Base-by-base conservation (phyloP, 2,888 invertebrate genomes). In the Xylota sylvarum region DNA sequence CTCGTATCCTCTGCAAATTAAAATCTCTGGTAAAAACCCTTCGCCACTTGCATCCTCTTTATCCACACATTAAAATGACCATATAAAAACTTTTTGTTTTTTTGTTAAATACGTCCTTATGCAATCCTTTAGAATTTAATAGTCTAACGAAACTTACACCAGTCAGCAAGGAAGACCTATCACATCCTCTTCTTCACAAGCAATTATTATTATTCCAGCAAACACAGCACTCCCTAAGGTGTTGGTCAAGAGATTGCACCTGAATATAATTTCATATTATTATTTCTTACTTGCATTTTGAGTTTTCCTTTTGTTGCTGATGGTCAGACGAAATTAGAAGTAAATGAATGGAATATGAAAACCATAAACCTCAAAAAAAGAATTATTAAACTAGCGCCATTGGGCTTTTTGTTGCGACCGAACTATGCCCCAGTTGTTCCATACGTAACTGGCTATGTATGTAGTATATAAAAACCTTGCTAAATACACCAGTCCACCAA, bases 241-340 rank as follows among this genome's bases (percentile, higher is more conserved):
- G 77, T 72, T 77, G 67, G 77, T 43, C 60, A 50, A 73, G 67
- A 62, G 73, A 74, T 79, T 84, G 62, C 69, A 56, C 48, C 62
- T 56, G 56, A 79, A 73, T 84, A 67, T 74, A 78, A 79, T 69
- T 69, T 79, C 40, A 62, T 69, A 56, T 69, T 79, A 79, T 79
- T 69, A 69, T 73, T 79, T 79, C 69, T 73, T 74, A 62, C 74
- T 64, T 72, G 60, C 58, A 72, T 83, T 83, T 74, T 55, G 69
- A 69, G 64, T 48, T 56, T 35, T n/a, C 17, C 35, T 23, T 78
- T 72, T 67, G 30, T 19, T 73, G n/a, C 4, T 35, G 35, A 9
- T 60, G 83, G 72, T 67, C 73, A 73, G 60, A 23, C n/a, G 46
- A 30, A 69, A 27, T 14, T 58, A 60, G 52, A 52, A 32, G 12